These are phyloP conservation scores for Cebidichthys violaceus DNA, from an alignment of 2,113 vertebrate genomes.

Conservation along the genomic window DNA sequence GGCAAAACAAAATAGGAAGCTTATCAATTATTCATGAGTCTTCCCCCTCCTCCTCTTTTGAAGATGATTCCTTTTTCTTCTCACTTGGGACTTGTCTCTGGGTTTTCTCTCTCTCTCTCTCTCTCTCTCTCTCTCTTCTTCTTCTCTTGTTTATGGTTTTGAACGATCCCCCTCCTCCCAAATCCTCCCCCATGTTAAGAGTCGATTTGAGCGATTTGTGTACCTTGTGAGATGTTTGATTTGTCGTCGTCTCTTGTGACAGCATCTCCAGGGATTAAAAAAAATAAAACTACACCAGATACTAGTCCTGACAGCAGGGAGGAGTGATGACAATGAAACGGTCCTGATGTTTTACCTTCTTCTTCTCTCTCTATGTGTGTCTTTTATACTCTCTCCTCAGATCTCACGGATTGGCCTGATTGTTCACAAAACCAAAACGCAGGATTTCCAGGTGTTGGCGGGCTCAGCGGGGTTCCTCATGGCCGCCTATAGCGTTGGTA, in stretches of 20 bases:
- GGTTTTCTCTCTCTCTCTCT: constrained; percentile 5
- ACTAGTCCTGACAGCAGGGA: constrained; percentile 54
- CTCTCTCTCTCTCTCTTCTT: not conserved
- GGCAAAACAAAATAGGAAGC: constrained; percentile 55
- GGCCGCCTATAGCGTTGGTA: constrained; percentile 91
- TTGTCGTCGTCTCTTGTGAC: constrained; percentile 35
- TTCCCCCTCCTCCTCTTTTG: constrained; percentile 47
- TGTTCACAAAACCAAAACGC: constrained; percentile 87
- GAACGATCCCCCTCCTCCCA: constrained; percentile 21
- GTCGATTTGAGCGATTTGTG: constrained; percentile 60
- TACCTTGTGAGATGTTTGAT: constrained; percentile 54
- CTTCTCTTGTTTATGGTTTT: constrained; percentile 47
- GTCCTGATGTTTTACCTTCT: not conserved
- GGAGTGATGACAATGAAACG: constrained; percentile 28
- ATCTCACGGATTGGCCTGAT: constrained; percentile 90
- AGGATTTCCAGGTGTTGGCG: constrained; percentile 92
- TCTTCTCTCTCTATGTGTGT: not conserved
- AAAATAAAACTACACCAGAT: not conserved
- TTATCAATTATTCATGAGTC: constrained; percentile 71
- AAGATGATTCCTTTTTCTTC: constrained; percentile 47
- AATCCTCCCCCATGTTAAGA: constrained; percentile 20
- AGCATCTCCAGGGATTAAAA: constrained; percentile 39
- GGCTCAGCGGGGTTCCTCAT: constrained; percentile 94
- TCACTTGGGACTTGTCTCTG: constrained; percentile 55
- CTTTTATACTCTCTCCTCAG: constrained; percentile 73